These are phyloP conservation scores for Orientallactaga bullata DNA, from an alignment of 2,113 vertebrate species.

Conservation along the genomic window DNA sequence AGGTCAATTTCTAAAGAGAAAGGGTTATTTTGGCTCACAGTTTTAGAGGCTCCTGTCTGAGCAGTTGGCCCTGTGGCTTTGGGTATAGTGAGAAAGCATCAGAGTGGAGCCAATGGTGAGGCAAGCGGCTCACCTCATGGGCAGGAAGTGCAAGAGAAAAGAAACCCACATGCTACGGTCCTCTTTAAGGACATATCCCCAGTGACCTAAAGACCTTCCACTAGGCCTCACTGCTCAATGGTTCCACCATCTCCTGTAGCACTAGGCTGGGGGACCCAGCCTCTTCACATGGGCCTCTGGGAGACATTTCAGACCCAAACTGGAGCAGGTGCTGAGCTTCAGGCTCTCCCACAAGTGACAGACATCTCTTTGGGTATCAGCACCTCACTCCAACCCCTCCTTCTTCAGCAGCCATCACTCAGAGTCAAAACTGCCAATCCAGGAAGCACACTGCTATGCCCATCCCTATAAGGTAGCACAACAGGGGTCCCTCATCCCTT, in stretches of 20 bases:
- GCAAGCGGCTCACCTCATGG: background rate
- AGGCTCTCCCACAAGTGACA: background rate
- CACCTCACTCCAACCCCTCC: background rate
- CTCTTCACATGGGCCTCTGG: background rate
- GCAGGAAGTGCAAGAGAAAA: too few species aligned
- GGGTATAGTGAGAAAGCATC: too few species aligned
- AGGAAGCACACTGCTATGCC: background rate
- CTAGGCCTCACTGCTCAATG: background rate
- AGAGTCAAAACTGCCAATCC: background rate
- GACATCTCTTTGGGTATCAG: too few species aligned
- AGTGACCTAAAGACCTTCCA: too few species aligned
- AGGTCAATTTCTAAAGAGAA: too few species aligned
- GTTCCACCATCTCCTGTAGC: background rate
- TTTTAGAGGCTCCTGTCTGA: too few species aligned
- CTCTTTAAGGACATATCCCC: too few species aligned
- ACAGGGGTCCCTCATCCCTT: background rate
- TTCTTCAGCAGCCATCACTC: accelerated
- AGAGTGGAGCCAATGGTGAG: too few species aligned
- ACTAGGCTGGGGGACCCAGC: background rate
- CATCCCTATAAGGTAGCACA: background rate
- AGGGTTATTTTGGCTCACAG: too few species aligned
- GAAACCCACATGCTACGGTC: too few species aligned
- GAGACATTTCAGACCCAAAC: too few species aligned
- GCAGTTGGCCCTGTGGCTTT: too few species aligned
- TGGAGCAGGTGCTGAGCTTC: background rate